Percentiles rank a stretch among this genome's conserved stretches.
Conservation (phyloP, 2,888 invertebrate genomes). For the Drosophila mettleri region DNA sequence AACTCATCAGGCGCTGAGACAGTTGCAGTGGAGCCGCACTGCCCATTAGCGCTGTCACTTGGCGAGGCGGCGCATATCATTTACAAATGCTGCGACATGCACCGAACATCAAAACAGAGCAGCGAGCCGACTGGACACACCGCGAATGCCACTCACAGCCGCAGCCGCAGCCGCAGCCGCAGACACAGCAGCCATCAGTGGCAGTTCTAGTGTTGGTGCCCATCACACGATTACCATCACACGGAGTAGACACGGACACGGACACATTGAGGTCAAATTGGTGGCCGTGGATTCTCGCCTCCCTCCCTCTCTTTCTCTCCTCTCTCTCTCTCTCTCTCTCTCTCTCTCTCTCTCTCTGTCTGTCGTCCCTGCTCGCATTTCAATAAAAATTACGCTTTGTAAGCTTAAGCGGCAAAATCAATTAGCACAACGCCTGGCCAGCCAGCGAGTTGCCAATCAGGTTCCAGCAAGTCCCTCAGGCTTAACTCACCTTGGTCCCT, state of each 20-base stretch:
- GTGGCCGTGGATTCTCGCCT: slow-evolving; percentile 3
- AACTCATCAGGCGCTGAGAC: slow-evolving; percentile 31
- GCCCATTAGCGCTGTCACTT: slow-evolving; percentile 72
- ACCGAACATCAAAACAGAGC: slow-evolving; percentile 53
- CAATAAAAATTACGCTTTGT: slow-evolving; percentile 63
- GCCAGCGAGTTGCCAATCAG: slow-evolving; percentile 13
- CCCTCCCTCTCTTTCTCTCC: not conserved
- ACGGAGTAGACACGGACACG: slow-evolving; percentile 2
- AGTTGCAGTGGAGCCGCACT: slow-evolving; percentile 24
- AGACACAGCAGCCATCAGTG: not conserved
- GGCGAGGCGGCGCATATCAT: slow-evolving; percentile 60
- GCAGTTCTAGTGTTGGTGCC: slow-evolving; percentile 21
- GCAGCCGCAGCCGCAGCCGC: no score
- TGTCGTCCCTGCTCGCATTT: slow-evolving; percentile 41
- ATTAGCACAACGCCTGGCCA: slow-evolving; percentile 61
- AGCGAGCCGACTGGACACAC: slow-evolving; percentile 27
- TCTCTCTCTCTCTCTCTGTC: not conserved
- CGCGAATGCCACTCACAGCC: slow-evolving; percentile 21
- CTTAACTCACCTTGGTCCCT: not conserved
- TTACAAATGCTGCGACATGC: slow-evolving; percentile 67
- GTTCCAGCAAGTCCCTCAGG: not conserved
- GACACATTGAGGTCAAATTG: slow-evolving; percentile 44
- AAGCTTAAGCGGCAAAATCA: slow-evolving; percentile 71
- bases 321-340: not conserved
- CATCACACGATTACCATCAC: slow-evolving; percentile 51